Evolutionary conservation across 1,140 invertebrate genomes (phyloP), one percentile per base, ranked within the genome.

Genomic region (Rhyzopertha dominica): DNA sequence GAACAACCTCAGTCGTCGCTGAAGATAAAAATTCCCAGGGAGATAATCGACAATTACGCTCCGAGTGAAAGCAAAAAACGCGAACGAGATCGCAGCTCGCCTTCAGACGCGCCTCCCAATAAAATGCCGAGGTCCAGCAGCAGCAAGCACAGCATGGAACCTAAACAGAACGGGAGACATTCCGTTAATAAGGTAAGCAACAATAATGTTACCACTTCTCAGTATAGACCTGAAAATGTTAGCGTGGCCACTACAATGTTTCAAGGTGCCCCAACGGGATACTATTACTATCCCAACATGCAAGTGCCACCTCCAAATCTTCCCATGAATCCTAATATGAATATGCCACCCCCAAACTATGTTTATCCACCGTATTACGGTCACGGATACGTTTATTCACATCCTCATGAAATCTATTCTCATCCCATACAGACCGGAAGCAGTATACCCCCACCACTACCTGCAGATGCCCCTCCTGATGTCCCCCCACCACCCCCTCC

Each of bases 11-110:
- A 18, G 18, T 28, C 7, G 26, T 9, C 13, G 9, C 46, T 77
- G 4, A 78, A 76, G 50, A 72, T 77, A 17, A 78, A 76, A 51
- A 77, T 77, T 22, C 67, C 74, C 3, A 77, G 74, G 30, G 73
- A 74, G 8, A 61, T 67, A 8, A 66, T 71, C 14, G 57, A 55
- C 30, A 60, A 65, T 24, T 67, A 61, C 39, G 41, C 30, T 37
- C 47, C 38, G 10, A 37, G 24, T 58, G 65, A 47, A 34, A 54
- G 20, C 54, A 63, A 40, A 31, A 66, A 65, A 38, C 47, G 63
- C 10, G 62, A 66, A 17, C 45, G 63, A 13, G 63, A 66, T 2
- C 53, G 48, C 22, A 45, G 25, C 24, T 53, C 47, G 17, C 35
- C 47, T n/a, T 25, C 36, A 24, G 24, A 32, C 10, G 35, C 28